Percentiles rank a stretch among this genome's conserved stretches.
Evolutionary conservation across 2,113 vertebrate genomes (phyloP).

Genomic region (Ascaphus truei): DNA sequence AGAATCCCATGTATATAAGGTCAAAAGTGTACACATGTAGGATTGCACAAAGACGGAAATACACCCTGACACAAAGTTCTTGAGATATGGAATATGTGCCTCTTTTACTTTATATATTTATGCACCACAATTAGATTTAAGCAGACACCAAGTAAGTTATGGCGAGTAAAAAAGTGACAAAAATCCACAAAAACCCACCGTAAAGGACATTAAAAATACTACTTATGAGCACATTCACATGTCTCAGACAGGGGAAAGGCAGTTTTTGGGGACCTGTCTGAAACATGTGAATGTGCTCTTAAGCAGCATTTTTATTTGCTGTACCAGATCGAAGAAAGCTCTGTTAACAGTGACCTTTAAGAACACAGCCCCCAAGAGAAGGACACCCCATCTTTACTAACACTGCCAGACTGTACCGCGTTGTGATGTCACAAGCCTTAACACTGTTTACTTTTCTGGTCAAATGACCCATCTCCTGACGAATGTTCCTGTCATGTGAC

Average conservation of each 20-base stretch:
- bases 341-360: neutral
- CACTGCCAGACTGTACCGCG: neutral
- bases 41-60: neutral
- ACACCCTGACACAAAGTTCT: neutral
- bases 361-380: neutral
- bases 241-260: too few relatives aligned
- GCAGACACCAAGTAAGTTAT: too few relatives aligned
- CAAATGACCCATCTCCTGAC: slow-evolving; percentile 34
- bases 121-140: too few relatives aligned
- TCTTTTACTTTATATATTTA: too few relatives aligned
- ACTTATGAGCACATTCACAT: neutral
- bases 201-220: too few relatives aligned
- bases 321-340: too few relatives aligned
- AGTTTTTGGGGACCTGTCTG: too few relatives aligned
- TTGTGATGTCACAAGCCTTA: slow-evolving; percentile 22
- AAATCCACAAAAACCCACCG: too few relatives aligned
- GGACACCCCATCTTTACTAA: neutral
- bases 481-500: slow-evolving; percentile 34
- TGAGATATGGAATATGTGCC: too few relatives aligned
- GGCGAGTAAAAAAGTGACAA: too few relatives aligned
- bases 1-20: neutral
- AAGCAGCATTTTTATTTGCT: neutral
- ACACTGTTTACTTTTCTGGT: slow-evolving; percentile 20
- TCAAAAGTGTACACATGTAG: neutral
- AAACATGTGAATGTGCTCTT: too few relatives aligned